Percentiles rank a stretch among this genome's conserved stretches.
Conservation (phyloP, 2,797 vertebrate species). For the Crax fasciolata region DNA sequence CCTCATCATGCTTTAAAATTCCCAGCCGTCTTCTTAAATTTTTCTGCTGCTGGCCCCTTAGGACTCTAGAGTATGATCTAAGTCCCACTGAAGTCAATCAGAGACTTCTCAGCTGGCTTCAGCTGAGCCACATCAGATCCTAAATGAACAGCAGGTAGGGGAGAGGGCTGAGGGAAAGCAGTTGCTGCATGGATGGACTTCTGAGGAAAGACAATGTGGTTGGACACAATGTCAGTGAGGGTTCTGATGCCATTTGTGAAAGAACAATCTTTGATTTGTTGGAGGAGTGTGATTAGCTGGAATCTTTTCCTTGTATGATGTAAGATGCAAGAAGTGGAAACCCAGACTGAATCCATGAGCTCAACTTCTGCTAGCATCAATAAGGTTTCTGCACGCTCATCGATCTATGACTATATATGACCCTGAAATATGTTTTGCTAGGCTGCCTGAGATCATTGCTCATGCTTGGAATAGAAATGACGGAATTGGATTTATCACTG, state of each 20-base stretch:
- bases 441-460: not conserved
- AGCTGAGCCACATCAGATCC: not conserved
- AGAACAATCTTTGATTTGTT: constrained; percentile 16
- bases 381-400: not conserved
- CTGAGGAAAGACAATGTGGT: not conserved
- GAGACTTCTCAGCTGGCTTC: constrained; percentile 6
- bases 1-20: not conserved
- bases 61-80: not conserved
- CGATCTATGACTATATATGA: not conserved
- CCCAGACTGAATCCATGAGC: not conserved
- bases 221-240: not conserved
- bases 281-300: not conserved
- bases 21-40: not conserved
- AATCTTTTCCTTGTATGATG: not conserved
- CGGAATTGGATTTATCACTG: not conserved
- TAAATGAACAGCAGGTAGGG: not conserved
- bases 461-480: constrained; percentile 13
- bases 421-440: not conserved
- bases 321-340: not conserved
- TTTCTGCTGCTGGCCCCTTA: constrained; percentile 1
- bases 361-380: constrained; percentile 15
- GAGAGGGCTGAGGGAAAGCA: not conserved
- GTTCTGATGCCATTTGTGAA: not conserved
- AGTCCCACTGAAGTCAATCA: not conserved
- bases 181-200: not conserved